A percentile compares a stretch with the other conserved stretches of the same genome.
Evolutionary conservation across 2,113 vertebrate genomes (phyloP).

Genomic region (Polypterus senegalus): DNA sequence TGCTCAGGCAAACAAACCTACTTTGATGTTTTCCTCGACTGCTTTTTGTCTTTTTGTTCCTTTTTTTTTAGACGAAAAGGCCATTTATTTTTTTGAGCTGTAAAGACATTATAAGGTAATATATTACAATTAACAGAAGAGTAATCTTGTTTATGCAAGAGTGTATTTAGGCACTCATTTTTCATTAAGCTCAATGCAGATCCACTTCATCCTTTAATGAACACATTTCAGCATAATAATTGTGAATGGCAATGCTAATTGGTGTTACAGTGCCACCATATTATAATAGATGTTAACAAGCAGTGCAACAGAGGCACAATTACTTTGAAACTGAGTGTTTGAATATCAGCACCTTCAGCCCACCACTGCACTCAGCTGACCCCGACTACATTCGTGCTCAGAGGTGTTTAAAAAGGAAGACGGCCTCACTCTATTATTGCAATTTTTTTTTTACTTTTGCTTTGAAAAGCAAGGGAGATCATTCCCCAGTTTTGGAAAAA

Average conservation of each 20-base stretch:
- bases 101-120: slow-evolving; percentile 41
- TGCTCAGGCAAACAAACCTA: slow-evolving; percentile 1
- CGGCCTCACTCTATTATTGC: too few species aligned
- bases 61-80: slow-evolving; percentile 16
- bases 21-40: too few species aligned
- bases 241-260: slow-evolving; percentile 34
- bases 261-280: slow-evolving; percentile 27
- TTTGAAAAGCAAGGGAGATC: too few species aligned
- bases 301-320: background rate
- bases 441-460: too few species aligned
- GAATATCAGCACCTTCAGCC: background rate
- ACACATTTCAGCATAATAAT: slow-evolving; percentile 36
- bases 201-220: slow-evolving; percentile 41
- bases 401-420: too few species aligned
- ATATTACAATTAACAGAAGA: slow-evolving; percentile 43
- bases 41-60: too few species aligned
- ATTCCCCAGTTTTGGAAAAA: too few species aligned
- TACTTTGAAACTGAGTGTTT: background rate
- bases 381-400: too few species aligned
- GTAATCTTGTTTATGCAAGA: slow-evolving; percentile 32
- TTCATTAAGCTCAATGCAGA: slow-evolving; percentile 40
- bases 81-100: slow-evolving; percentile 27
- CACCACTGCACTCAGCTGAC: too few species aligned
- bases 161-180: slow-evolving; percentile 31
- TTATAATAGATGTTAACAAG: slow-evolving; percentile 36